A percentile compares a stretch with the other conserved stretches of the same genome.
Evolutionary conservation across 2,888 invertebrate species (phyloP).

Genomic region (Ormyrus pomaceus): DNA sequence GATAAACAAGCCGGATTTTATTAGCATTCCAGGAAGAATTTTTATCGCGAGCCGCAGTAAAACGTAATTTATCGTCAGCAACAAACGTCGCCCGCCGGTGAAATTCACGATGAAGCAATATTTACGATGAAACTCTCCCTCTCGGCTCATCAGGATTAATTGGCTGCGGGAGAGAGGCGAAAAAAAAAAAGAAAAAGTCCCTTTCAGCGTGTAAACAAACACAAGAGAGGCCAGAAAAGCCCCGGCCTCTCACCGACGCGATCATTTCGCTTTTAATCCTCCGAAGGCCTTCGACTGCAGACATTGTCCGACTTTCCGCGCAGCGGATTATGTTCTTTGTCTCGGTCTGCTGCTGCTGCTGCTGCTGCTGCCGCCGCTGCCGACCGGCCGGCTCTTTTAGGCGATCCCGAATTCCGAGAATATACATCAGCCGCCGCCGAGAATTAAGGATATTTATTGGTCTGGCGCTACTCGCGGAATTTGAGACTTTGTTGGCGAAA

Average conservation of each 20-base stretch:
- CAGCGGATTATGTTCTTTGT: conserved; percentile 44
- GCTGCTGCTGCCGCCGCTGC: too few relatives aligned
- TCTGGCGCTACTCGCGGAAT: conserved; percentile 70
- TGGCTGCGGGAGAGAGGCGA: background rate
- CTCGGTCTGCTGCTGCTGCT: background rate
- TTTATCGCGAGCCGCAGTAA: background rate
- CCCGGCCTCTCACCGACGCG: background rate
- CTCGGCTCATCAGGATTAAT: conserved; percentile 28
- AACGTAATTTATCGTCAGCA: background rate
- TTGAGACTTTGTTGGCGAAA: conserved; percentile 65
- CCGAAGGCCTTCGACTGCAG: conserved; percentile 13
- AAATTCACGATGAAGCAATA: too few relatives aligned
- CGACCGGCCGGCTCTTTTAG: background rate
- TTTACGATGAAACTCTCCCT: too few relatives aligned
- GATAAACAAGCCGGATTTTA: too few relatives aligned
- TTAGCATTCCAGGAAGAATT: too few relatives aligned
- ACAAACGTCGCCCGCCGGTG: background rate
- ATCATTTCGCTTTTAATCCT: conserved; percentile 44
- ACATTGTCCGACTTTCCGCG: conserved; percentile 39
- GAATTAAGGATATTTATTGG: conserved; percentile 72
- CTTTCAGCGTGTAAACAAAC: conserved; percentile 31
- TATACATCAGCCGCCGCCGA: conserved; percentile 64
- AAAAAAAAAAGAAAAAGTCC: background rate
- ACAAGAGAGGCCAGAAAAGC: background rate
- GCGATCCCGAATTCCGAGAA: conserved; percentile 65